phyloP scores from a whole-genome alignment of 2,888 invertebrate genomes.

The Bombylius discolor region DNA sequence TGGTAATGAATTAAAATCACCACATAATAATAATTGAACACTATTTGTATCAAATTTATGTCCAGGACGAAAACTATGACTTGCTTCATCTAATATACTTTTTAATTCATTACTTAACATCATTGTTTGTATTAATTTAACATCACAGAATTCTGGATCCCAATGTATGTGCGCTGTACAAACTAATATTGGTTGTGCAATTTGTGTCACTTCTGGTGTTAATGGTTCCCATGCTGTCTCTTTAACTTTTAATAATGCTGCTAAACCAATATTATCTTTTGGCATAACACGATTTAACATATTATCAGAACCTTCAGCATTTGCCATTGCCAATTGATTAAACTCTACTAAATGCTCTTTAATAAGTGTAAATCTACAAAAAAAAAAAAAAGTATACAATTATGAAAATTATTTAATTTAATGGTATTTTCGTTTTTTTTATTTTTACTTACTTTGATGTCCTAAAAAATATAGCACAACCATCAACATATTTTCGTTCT shows the following conservation, averaged over 20 bases:
- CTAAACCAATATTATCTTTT: slow-evolving; percentile 96
- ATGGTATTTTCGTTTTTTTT: neutral
- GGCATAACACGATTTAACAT: slow-evolving; percentile 99
- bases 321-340: slow-evolving; percentile 96
- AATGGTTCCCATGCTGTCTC: slow-evolving; percentile 86
- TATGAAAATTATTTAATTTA: neutral
- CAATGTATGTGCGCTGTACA: slow-evolving; percentile 99
- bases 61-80: slow-evolving; percentile 61
- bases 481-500: slow-evolving; percentile 95
- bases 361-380: slow-evolving; percentile 75
- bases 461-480: slow-evolving; percentile 97
- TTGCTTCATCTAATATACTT: slow-evolving; percentile 74
- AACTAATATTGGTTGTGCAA: slow-evolving; percentile 78
- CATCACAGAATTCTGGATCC: slow-evolving; percentile 99
- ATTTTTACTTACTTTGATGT: slow-evolving; percentile 63
- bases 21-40: slow-evolving; percentile 88
- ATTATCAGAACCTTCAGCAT: slow-evolving; percentile 94
- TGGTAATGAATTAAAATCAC: slow-evolving; percentile 96
- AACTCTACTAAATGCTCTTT: slow-evolving; percentile 97
- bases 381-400: neutral
- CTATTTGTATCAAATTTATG: slow-evolving; percentile 59
- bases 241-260: slow-evolving; percentile 87
- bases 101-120: slow-evolving; percentile 93
- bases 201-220: slow-evolving; percentile 60
- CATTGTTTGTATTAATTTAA: slow-evolving; percentile 98